These are phyloP conservation scores for Ara ararauna DNA, from an alignment of 2,797 vertebrate genomes.

Conservation along the genomic window DNA sequence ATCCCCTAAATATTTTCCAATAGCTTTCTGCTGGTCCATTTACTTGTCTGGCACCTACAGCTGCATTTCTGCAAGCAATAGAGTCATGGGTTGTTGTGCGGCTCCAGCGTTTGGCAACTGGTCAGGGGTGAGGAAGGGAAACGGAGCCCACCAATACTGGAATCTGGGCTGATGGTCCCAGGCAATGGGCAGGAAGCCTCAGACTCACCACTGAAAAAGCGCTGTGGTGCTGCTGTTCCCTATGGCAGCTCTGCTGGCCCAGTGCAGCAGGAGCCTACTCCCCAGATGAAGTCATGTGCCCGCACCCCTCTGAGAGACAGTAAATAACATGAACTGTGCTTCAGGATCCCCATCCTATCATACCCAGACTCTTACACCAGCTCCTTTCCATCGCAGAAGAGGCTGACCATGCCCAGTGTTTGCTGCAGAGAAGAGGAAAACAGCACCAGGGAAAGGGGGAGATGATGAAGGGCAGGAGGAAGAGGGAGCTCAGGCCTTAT, in stretches of 20 bases:
- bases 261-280: neutral
- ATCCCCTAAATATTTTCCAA: neutral
- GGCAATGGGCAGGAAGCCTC: neutral
- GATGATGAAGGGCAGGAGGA: neutral
- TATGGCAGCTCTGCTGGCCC: neutral
- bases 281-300: neutral
- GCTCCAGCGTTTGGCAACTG: neutral
- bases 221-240: neutral
- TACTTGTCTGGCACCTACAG: neutral
- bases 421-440: neutral
- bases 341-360: accelerated
- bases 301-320: neutral
- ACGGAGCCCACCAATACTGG: neutral
- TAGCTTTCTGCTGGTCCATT: neutral
- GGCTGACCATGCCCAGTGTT: neutral
- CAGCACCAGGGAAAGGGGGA: too few relatives aligned
- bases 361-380: too few relatives aligned
- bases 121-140: neutral
- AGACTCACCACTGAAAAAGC: neutral
- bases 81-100: accelerated
- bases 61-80: accelerated
- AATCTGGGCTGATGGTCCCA: neutral
- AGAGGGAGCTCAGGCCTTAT: neutral
- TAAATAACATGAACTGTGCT: neutral
- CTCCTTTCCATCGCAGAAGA: accelerated